A percentile compares a stretch with the other conserved stretches of the same genome.
These are phyloP conservation scores for Acrocephalus arundinaceus DNA, from an alignment of 2,113 vertebrate species.

Conservation along the genomic window DNA sequence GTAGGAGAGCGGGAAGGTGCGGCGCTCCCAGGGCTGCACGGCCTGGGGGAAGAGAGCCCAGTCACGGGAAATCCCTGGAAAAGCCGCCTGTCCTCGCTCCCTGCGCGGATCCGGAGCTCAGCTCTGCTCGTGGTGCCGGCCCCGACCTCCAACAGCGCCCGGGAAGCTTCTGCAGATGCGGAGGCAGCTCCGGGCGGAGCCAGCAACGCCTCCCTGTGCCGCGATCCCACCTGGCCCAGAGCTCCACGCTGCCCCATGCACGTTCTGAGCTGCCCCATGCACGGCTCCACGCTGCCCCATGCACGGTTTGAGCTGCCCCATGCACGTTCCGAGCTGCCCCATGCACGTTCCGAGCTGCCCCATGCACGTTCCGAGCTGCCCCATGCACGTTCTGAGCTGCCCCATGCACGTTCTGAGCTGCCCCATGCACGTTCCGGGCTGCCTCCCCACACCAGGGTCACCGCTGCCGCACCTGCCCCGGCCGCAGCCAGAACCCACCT, in stretches of 20 bases:
- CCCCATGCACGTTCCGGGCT: neutral
- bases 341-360: too few relatives aligned
- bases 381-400: too few relatives aligned
- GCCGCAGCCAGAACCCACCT: slow-evolving; percentile 65
- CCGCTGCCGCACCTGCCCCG: neutral
- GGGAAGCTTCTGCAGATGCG: rapidly evolving
- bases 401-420: too few relatives aligned
- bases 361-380: too few relatives aligned
- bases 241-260: too few relatives aligned
- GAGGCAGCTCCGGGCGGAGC: neutral
- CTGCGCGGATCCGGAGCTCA: rapidly evolving
- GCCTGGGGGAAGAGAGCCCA: slow-evolving; percentile 68
- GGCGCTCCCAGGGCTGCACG: slow-evolving; percentile 91
- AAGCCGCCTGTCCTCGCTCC: rapidly evolving
- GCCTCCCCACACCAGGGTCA: neutral
- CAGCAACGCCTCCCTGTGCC: neutral
- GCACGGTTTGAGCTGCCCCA: too few relatives aligned
- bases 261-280: neutral
- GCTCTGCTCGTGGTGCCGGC: rapidly evolving
- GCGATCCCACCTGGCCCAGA: neutral
- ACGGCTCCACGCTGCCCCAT: too few relatives aligned
- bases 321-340: too few relatives aligned
- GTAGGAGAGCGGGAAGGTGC: slow-evolving; percentile 85
- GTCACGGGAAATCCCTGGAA: rapidly evolving
- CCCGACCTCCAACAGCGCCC: rapidly evolving